These are phyloP conservation scores for Artemisiospiza belli DNA, from an alignment of 2,113 vertebrate species.

Conservation along the genomic window DNA sequence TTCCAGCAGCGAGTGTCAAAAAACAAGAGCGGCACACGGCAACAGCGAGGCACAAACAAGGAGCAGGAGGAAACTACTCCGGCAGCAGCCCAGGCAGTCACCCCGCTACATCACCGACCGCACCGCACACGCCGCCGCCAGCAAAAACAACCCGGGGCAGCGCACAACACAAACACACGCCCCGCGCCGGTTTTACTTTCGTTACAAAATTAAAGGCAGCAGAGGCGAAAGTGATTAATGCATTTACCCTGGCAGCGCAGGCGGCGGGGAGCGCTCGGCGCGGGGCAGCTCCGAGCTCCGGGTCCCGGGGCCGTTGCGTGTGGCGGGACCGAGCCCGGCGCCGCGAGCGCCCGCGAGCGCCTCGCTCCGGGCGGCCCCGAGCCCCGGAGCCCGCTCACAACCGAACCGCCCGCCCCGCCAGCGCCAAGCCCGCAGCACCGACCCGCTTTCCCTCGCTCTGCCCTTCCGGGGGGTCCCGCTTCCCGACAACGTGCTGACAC, in stretches of 20 bases:
- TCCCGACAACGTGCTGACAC: not conserved
- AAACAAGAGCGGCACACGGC: not conserved
- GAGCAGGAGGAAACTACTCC: not conserved
- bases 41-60: not conserved
- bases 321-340: not conserved
- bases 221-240: accelerated
- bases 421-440: not conserved
- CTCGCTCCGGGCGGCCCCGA: not conserved
- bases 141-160: not conserved
- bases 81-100: not conserved
- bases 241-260: not conserved
- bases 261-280: not conserved
- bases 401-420: not conserved
- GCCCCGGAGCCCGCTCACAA: not conserved
- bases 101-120: not conserved
- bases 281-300: not conserved
- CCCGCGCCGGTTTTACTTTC: not conserved
- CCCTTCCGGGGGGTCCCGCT: accelerated
- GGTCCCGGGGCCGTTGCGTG: not conserved
- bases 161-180: not conserved
- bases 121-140: not conserved
- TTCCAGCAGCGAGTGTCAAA: not conserved
- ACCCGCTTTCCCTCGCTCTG: not conserved
- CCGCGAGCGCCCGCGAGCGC: not conserved
- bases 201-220: not conserved